Conservation (phyloP, 2,113 vertebrate genomes). For the Onychorhynchus coronatus region DNA sequence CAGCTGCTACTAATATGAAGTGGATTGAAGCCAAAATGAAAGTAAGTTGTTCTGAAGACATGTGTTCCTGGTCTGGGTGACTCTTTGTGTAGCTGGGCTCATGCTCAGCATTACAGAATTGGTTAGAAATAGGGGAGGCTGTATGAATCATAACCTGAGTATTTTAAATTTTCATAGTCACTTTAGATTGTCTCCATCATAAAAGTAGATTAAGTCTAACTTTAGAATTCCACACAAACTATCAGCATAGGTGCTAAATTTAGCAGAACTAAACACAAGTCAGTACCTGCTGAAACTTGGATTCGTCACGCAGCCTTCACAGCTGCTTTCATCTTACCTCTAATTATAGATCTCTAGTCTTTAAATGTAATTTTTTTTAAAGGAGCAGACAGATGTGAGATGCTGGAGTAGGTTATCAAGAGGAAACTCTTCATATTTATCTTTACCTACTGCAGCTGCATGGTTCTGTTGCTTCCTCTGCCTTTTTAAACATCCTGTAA, state of each 20-base stretch:
- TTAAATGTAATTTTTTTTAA: background rate
- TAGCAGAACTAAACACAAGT: conserved; percentile 18
- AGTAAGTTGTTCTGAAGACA: conserved; percentile 75
- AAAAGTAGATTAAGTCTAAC: background rate
- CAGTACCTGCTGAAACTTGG: background rate
- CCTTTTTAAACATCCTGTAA: background rate
- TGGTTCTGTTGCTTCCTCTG: conserved; percentile 14
- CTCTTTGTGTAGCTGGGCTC: background rate
- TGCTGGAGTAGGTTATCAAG: background rate
- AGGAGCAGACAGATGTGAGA: background rate
- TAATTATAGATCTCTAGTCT: conserved; percentile 11
- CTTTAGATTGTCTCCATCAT: background rate
- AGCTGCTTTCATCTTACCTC: conserved; percentile 27
- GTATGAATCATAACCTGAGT: background rate
- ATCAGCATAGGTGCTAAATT: conserved; percentile 15
- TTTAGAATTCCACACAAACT: conserved; percentile 23
- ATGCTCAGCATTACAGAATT: rapidly evolving
- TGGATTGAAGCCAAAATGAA: conserved; percentile 99
- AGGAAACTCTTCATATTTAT: conserved; percentile 6
- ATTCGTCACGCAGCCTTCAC: background rate
- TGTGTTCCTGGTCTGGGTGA: background rate
- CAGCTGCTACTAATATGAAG: conserved; percentile 99
- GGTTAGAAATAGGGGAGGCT: background rate
- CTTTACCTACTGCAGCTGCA: background rate
- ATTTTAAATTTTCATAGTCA: background rate